phyloP scores from a whole-genome alignment of 2,888 invertebrate species.

The Zele albiditarsus region DNA sequence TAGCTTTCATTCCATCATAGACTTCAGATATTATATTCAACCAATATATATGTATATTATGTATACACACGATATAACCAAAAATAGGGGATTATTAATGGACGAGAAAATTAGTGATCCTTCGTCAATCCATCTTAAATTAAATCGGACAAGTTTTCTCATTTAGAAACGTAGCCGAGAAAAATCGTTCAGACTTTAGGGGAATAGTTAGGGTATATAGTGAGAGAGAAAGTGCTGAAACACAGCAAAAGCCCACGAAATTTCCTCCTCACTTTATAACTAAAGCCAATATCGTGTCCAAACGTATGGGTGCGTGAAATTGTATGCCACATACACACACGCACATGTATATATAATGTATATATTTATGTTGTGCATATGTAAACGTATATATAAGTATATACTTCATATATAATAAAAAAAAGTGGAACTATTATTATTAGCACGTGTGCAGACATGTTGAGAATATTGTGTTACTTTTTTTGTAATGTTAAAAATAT shows the following conservation, averaged over 20 bases:
- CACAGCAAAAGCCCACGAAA: background rate
- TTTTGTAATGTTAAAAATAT: too few species aligned
- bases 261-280: slow-evolving; percentile 32
- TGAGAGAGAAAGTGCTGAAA: background rate
- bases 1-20: background rate
- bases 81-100: background rate
- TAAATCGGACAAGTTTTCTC: slow-evolving; percentile 9
- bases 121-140: slow-evolving; percentile 9
- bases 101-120: slow-evolving; percentile 4
- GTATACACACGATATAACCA: background rate
- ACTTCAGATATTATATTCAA: background rate
- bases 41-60: background rate
- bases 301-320: slow-evolving; percentile 11
- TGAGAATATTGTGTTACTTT: too few species aligned
- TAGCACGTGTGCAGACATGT: too few species aligned
- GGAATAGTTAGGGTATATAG: background rate
- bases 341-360: background rate
- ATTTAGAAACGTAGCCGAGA: background rate
- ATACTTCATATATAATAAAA: too few species aligned
- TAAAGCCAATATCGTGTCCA: slow-evolving; percentile 26
- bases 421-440: too few species aligned
- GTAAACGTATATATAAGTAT: background rate
- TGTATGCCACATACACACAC: slow-evolving; percentile 25
- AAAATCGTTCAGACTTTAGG: background rate
- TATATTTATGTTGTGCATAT: background rate